Evolutionary conservation across 2,113 vertebrate species (phyloP).

Genomic region (Pelodiscus sinensis): DNA sequence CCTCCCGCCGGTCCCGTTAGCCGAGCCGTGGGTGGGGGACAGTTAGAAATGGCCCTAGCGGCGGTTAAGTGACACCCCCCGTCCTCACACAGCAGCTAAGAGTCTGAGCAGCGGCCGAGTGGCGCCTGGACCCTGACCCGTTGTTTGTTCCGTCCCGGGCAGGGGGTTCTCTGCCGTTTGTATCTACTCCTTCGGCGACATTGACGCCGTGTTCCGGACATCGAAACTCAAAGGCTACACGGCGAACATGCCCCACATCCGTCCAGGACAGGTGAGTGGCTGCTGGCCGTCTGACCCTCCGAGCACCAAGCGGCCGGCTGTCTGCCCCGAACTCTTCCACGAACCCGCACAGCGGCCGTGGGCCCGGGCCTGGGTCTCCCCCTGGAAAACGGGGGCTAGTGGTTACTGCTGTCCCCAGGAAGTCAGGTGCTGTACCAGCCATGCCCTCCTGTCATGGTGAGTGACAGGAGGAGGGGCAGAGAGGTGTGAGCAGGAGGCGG

Average conservation of each 20-base stretch:
- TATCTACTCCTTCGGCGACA: constrained; percentile 84
- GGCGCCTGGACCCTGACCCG: neutral
- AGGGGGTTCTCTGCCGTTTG: constrained; percentile 94
- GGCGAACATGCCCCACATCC: constrained; percentile 74
- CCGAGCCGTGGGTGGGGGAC: neutral
- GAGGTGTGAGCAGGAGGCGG: too few relatives aligned
- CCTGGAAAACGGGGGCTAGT: neutral
- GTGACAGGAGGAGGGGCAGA: too few relatives aligned
- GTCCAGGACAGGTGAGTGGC: constrained; percentile 87
- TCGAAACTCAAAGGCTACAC: constrained; percentile 86
- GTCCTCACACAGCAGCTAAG: neutral
- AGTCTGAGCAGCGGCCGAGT: rapidly evolving
- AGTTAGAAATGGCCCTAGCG: neutral
- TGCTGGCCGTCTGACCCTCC: neutral
- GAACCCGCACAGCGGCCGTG: too few relatives aligned
- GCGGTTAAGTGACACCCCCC: neutral
- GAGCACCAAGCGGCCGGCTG: neutral
- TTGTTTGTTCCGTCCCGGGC: neutral
- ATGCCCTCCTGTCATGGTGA: too few relatives aligned
- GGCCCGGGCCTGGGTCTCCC: neutral
- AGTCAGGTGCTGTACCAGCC: neutral
- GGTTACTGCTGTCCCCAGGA: neutral
- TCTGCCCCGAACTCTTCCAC: neutral
- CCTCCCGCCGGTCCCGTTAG: neutral
- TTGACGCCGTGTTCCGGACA: constrained; percentile 84